Percentiles rank a stretch among this genome's conserved stretches.
Conservation (phyloP, 2,797 vertebrate genomes). For the Gymnocypris eckloni region DNA sequence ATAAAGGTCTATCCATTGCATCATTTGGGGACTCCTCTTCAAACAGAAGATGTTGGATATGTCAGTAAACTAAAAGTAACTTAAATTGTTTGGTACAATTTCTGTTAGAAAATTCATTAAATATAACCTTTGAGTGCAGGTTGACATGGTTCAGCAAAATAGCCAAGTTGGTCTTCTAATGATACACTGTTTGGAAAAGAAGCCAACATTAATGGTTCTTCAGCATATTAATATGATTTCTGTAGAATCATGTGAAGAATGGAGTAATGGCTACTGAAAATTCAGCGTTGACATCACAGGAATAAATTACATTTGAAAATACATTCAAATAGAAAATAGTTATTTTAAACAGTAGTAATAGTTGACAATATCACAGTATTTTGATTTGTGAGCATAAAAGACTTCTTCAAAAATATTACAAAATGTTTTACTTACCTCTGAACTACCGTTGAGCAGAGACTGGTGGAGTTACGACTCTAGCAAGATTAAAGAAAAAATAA, state of each 20-base stretch:
- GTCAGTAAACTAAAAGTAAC: background rate
- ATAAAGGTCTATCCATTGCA: constrained; percentile 62
- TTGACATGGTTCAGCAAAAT: constrained; percentile 58
- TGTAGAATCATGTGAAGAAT: background rate
- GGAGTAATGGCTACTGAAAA: background rate
- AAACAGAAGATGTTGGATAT: constrained; percentile 59
- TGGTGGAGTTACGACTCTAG: background rate
- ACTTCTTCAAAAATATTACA: background rate
- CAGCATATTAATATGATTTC: background rate
- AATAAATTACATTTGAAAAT: background rate
- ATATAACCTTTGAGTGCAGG: constrained; percentile 68
- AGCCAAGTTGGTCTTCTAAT: constrained; percentile 55
- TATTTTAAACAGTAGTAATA: background rate
- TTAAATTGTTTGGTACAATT: background rate
- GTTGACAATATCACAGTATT: background rate
- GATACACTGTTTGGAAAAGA: constrained; percentile 56
- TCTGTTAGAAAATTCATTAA: no score
- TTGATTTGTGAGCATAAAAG: background rate
- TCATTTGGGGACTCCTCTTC: constrained; percentile 59
- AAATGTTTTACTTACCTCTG: constrained; percentile 2
- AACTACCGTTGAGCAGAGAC: background rate
- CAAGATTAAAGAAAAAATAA: background rate
- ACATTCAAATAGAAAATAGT: background rate
- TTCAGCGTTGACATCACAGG: background rate
- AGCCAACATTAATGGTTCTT: background rate